phyloP scores from a whole-genome alignment of 2,797 vertebrate species.

The Bucorvus abyssinicus region DNA sequence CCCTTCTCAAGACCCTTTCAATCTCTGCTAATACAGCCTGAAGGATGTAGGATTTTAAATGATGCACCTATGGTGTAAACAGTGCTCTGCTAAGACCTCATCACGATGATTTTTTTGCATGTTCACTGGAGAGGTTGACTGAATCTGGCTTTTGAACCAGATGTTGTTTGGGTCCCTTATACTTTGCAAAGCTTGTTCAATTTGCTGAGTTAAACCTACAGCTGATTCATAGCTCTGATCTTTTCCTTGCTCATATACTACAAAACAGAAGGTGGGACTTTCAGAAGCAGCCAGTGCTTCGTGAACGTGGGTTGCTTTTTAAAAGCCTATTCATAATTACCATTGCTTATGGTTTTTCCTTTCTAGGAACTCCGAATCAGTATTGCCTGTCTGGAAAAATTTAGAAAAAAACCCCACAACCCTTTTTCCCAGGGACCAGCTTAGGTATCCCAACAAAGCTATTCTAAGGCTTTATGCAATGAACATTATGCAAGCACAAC shows the following conservation, averaged over 20 bases:
- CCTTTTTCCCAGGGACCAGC: not conserved
- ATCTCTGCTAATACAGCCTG: not conserved
- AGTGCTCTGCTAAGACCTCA: not conserved
- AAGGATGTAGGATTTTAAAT: conserved; percentile 9
- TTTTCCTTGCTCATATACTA: not conserved
- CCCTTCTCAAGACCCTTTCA: not conserved
- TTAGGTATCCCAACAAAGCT: not conserved
- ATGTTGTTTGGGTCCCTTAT: not conserved
- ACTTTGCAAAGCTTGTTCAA: conserved; percentile 17
- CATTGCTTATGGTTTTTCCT: not conserved
- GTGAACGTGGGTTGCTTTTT: not conserved
- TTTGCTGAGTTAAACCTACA: conserved; percentile 15
- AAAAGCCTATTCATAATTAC: not conserved
- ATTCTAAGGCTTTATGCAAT: not conserved
- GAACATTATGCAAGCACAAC: not conserved
- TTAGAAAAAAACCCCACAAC: not conserved
- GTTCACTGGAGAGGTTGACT: not conserved
- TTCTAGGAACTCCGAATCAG: not conserved
- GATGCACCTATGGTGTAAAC: not conserved
- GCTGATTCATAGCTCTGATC: conserved; percentile 18
- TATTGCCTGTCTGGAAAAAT: not conserved
- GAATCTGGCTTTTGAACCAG: conserved; percentile 20
- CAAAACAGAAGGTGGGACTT: conserved; percentile 18
- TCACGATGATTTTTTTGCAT: not conserved
- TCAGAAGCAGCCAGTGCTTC: not conserved